These are phyloP conservation scores for Amaurobius ferox DNA, from an alignment of 2,888 invertebrate species.

Conservation along the genomic window DNA sequence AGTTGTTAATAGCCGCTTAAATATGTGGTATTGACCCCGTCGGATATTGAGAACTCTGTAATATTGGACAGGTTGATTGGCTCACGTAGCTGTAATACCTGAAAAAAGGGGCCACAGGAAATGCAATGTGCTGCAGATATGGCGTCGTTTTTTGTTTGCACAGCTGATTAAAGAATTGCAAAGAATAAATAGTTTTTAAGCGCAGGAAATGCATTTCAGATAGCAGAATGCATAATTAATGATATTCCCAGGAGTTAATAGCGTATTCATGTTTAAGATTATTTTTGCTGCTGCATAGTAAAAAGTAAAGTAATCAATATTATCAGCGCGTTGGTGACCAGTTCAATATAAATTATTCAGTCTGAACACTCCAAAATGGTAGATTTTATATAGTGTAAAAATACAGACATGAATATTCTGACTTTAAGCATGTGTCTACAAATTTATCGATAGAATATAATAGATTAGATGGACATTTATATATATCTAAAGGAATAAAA, in stretches of 20 bases:
- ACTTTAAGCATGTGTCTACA: too few relatives aligned
- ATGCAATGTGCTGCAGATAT: not conserved
- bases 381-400: too few relatives aligned
- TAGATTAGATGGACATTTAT: too few relatives aligned
- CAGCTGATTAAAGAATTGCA: not conserved
- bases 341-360: too few relatives aligned
- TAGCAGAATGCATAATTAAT: not conserved
- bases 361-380: too few relatives aligned
- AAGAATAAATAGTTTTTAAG: not conserved
- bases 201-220: not conserved
- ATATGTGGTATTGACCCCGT: not conserved
- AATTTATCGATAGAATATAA: too few relatives aligned
- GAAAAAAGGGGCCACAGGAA: not conserved
- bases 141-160: not conserved
- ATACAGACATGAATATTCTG: too few relatives aligned
- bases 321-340: too few relatives aligned
- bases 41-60: not conserved
- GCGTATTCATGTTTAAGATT: too few relatives aligned
- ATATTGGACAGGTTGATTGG: not conserved
- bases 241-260: not conserved
- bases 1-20: slow-evolving; percentile 4
- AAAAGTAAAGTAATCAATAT: too few relatives aligned
- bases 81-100: not conserved
- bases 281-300: too few relatives aligned
- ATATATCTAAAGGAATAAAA: too few relatives aligned